Percentiles rank a stretch among this genome's conserved stretches.
phyloP scores from a whole-genome alignment of 2,797 vertebrate species.

The Melanotaenia parkinsoni region DNA sequence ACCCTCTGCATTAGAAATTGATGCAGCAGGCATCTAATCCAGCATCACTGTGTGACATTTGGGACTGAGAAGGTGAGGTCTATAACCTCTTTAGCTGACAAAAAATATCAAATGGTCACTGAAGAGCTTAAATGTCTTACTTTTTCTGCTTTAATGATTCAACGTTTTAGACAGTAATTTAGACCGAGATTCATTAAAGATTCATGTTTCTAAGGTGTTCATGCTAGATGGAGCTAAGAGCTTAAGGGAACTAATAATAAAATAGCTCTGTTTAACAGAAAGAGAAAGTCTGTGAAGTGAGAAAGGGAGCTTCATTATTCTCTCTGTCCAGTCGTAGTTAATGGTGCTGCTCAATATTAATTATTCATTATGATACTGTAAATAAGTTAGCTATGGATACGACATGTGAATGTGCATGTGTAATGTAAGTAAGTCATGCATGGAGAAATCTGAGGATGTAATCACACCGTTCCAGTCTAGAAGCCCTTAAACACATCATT shows the following conservation, averaged over 20 bases:
- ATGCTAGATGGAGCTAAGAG: slow-evolving; percentile 10
- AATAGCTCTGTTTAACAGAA: slow-evolving; percentile 1
- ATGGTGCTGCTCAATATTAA: slow-evolving; percentile 55
- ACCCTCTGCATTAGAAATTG: background rate
- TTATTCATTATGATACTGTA: slow-evolving; percentile 49
- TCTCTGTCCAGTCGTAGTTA: slow-evolving; percentile 23
- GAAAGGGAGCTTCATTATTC: slow-evolving; percentile 3
- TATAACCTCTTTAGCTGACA: background rate
- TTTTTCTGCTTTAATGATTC: slow-evolving; percentile 12
- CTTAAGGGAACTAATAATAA: slow-evolving; percentile 11
- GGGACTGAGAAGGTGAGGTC: background rate
- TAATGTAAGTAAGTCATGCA: slow-evolving; percentile 36
- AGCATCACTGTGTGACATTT: background rate
- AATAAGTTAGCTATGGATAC: slow-evolving; percentile 53
- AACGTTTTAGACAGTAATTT: slow-evolving; percentile 12
- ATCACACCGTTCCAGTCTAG: slow-evolving; percentile 66
- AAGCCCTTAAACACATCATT: slow-evolving; percentile 60
- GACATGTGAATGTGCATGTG: slow-evolving; percentile 8
- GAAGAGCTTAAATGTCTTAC: slow-evolving; percentile 12
- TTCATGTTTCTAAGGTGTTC: slow-evolving; percentile 15
- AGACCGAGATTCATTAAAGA: background rate
- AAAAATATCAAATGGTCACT: slow-evolving; percentile 6
- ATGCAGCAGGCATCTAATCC: background rate
- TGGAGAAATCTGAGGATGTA: slow-evolving; percentile 57
- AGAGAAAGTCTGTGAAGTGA: slow-evolving; percentile 19